Evolutionary conservation across 2,113 vertebrate genomes (phyloP), one percentile per base, ranked within the genome.

Genomic region (Paedocypris sp.): DNA sequence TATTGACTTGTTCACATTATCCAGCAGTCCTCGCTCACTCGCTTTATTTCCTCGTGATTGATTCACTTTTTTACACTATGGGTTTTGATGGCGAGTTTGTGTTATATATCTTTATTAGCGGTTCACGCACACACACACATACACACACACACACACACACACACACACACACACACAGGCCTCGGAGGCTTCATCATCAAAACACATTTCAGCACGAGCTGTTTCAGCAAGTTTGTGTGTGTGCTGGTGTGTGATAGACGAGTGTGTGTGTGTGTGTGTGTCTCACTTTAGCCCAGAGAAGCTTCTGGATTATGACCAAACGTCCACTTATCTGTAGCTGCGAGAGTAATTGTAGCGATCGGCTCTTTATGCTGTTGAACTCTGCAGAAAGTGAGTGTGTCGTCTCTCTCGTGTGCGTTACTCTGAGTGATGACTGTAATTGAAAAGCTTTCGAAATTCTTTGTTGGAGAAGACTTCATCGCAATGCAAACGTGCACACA

Each of bases 391-490:
- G 2, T 22, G 22, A 23, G n/a, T 25, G 13, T 5, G 13, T 26
- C 4, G 33, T 53, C 20, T 53, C 51, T 25, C 33, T 39, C 4
- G 3, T 26, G 33, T 22, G 32, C 33, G 11, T 52, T 52, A 36
- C 1, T 7, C 50, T 5, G 32, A 52, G 50, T 36, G 19, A 36
- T 36, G 50, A 52, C 7, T 3, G 2, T 25, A 54, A 54, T 54
- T 54, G 33, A 54, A 54, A 54, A 54, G 33, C 51, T 54, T 54
- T 54, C 18, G 9, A 54, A 54, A 39, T 15, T 54, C 32, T 52
- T 36, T 23, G 12, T 23, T 18, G 23, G 23, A 47, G n/a, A 47
- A 49, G 25, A 31, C 46, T 13, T 38, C 32, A 10, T 4, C 33
- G 6, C 33, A 38, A 13, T 19, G 25, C 32, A 49, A 31, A 5